Base-by-base conservation (phyloP, 2,113 vertebrate species). In the Pleuronectes platessa region DNA sequence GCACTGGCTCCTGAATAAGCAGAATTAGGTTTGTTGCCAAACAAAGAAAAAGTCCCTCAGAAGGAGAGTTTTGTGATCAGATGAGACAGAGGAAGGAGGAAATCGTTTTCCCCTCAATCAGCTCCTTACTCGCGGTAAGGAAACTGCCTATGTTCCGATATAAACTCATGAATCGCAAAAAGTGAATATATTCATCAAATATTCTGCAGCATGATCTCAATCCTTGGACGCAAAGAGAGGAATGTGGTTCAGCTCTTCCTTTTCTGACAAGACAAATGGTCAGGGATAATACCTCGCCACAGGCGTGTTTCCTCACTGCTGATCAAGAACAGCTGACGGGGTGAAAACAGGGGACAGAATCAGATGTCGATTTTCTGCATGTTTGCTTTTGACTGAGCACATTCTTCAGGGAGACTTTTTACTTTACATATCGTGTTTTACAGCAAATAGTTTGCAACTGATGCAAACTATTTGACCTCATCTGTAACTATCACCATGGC, bases 311-410 rank as follows among this genome's bases (percentile, higher is more conserved):
- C 27, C 59, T 62, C 3, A 20, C 23, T 17, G 61, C 27, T 47
- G 60, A 69, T 69, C n/a, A 27, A n/a, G 58, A 78, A 74, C 76
- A 78, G 66, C 42, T 71, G 66, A 62, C 56, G 23, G 17, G 58
- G 40, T 63, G 47, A 56, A 76, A 71, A 78, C 56, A 59, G 2
- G 24, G 27, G 54, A 31, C 18, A 53, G 55, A 42, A 26, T 15
- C 23, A 70, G 26, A 74, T 5, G 37, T 2, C n/a, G 8, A 67
- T 21, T 71, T 27, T 47, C 47, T 23, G 61, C 23, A 55, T 27
- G 45, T 51, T 42, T 20, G 45, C 3, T 61, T 37, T 26, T 26
- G 26, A 68, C 64, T 1, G 2, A 47, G 7, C n/a, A 42, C 45
- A 68, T 47, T 65, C 37, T 58, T 49, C 23, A 37, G 26, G 18